These are phyloP conservation scores for Crematogaster levior DNA, from an alignment of 2,888 invertebrate genomes.

Conservation along the genomic window DNA sequence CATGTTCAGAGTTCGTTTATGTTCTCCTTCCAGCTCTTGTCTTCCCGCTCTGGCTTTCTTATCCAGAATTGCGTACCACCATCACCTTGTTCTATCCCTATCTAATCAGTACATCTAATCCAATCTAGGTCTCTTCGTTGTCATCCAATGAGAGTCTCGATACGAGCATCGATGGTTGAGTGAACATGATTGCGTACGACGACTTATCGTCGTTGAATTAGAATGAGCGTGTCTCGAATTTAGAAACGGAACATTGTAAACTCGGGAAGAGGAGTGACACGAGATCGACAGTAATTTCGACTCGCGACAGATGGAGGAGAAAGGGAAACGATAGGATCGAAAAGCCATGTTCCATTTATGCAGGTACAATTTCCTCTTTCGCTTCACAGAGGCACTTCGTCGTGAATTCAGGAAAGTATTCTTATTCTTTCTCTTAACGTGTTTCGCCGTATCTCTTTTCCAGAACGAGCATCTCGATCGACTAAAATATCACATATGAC, in stretches of 20 bases:
- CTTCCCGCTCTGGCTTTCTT: background rate
- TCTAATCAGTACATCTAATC: constrained; percentile 38
- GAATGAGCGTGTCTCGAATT: constrained; percentile 28
- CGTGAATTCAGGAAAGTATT: background rate
- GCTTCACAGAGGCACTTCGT: background rate
- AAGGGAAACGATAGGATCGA: constrained; percentile 15
- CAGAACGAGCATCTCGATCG: constrained; percentile 20
- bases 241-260: constrained; percentile 14
- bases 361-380: constrained; percentile 32
- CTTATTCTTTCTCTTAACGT: constrained; percentile 28
- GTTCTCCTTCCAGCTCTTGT: background rate
- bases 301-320: background rate
- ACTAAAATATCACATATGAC: constrained; percentile 37
- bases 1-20: background rate
- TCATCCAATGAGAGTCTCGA: constrained; percentile 16
- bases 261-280: constrained; percentile 2
- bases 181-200: constrained; percentile 6
- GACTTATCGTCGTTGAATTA: constrained; percentile 42
- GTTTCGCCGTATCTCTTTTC: background rate
- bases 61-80: background rate
- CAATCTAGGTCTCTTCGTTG: constrained; percentile 8
- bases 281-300: constrained; percentile 23
- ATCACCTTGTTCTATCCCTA: constrained; percentile 13
- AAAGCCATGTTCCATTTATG: constrained; percentile 36
- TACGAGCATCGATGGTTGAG: constrained; percentile 11